Base-by-base conservation (phyloP, 2,888 invertebrate species). In the Pristionchus maxplancki region DNA sequence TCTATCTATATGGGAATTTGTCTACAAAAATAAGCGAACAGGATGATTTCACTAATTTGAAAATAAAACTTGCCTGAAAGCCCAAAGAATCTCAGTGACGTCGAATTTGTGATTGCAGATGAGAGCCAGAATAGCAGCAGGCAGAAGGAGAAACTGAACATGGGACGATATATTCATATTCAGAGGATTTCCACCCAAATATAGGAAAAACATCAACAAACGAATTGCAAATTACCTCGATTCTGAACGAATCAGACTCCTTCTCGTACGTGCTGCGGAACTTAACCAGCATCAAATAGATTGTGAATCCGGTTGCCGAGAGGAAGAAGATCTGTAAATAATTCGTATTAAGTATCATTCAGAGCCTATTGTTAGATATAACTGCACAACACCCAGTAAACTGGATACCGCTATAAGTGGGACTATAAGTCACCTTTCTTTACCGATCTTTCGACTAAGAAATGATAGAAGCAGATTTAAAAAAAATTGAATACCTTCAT, bases 31-130 rank as follows among this genome's bases (percentile, higher is more conserved):
- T 44, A n/a, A n/a, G 44, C 8, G 8, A 44, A 44, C 44, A 44
- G 11, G 6, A 44, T 44, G 8, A 44, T 44, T 44, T 44, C 44
- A 44, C 44, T 44, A 11, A 6, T 44, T 44, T 44, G 44, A 44
- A 44, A 44, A 9, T 9, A 11, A 44, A 9, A 44, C 44, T 44
- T 8, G 97, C 97, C 96, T 99, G 88, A 88, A 88, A 44, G 88
- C 71, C 88, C 98, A 95, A 97, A 97, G 91, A 98, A 97, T 97
- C 96, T 99, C 99, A 95, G 99, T 96, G 53, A 97, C 96, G 82
- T 97, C 96, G 95, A 98, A 98, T 90, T 98, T 98, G 95, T 99
- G 98, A 95, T 99, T 98, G 95, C 99, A 97, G 91, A 99, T 95
- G 92, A 99, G 95, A 28, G 98, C 97, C 93, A 99, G 96, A 81